Percentiles rank a stretch among this genome's conserved stretches.
Evolutionary conservation across 2,888 invertebrate species (phyloP).

Genomic region (Caenorhabditis sinica): DNA sequence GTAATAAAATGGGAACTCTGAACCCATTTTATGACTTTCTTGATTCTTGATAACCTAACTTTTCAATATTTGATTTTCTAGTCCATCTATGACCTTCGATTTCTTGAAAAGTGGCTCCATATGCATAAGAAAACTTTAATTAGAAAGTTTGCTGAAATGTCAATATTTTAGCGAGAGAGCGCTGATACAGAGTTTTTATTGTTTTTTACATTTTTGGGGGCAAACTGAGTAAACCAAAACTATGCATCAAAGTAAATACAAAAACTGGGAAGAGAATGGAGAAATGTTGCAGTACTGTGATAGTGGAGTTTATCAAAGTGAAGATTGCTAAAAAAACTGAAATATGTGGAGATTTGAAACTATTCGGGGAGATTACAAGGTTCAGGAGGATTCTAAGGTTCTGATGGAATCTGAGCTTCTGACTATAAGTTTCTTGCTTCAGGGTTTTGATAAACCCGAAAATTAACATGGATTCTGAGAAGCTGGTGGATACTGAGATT

Average conservation of each 20-base stretch:
- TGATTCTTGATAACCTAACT: no score
- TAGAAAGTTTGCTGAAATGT: conserved; percentile 12
- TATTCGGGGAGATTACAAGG: not conserved
- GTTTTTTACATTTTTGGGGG: not conserved
- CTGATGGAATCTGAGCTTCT: no score
- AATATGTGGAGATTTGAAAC: not conserved
- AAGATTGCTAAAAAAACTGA: not conserved
- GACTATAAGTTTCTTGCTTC: no score
- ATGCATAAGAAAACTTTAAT: not conserved
- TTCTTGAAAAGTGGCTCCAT: not conserved
- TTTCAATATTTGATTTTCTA: no score
- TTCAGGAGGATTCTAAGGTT: no score
- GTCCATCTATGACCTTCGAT: not conserved
- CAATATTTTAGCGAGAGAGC: not conserved
- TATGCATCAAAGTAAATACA: conserved; percentile 9
- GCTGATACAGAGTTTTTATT: conserved; percentile 7
- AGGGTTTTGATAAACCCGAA: no score
- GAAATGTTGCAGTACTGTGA: not conserved
- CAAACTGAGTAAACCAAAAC: not conserved
- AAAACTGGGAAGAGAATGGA: not conserved
- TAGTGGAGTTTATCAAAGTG: not conserved
- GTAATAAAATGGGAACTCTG: not conserved
- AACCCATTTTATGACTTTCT: no score
- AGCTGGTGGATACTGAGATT: no score
- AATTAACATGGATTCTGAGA: no score